phyloP scores from a whole-genome alignment of 2,888 invertebrate species.

The Drosophila pegasa region DNA sequence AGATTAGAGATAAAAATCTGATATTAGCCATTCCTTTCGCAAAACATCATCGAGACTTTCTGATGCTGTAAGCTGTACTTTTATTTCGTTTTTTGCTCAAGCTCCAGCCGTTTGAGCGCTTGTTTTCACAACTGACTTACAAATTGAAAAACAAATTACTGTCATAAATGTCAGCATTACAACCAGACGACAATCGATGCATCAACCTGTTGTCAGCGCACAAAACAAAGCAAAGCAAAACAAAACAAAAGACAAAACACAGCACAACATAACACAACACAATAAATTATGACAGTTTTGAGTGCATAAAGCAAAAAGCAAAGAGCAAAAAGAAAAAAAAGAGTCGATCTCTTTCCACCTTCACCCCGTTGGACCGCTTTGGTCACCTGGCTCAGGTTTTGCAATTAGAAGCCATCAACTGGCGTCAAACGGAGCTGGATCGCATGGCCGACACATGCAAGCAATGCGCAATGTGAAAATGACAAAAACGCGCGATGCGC shows the following conservation, averaged over 20 bases:
- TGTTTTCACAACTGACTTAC: constrained; percentile 56
- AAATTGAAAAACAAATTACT: constrained; percentile 79
- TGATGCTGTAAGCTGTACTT: constrained; percentile 10
- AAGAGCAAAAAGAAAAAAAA: constrained; percentile 14
- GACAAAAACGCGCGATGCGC: constrained; percentile 29
- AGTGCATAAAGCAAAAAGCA: constrained; percentile 51
- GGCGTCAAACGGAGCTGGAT: constrained; percentile 53
- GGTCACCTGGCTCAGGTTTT: not conserved
- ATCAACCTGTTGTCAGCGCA: constrained; percentile 68
- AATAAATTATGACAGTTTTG: constrained; percentile 78
- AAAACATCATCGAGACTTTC: not conserved
- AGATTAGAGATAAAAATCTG: not conserved
- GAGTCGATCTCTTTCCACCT: not conserved
- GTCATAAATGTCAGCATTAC: constrained; percentile 78
- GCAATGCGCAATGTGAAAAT: constrained; percentile 63
- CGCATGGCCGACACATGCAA: constrained; percentile 55
- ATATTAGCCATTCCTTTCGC: not conserved
- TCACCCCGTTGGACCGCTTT: not conserved
- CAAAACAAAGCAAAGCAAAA: constrained; percentile 48
- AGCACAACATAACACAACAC: constrained; percentile 35
- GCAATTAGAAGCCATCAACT: constrained; percentile 65
- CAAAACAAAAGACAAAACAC: constrained; percentile 15
- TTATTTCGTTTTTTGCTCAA: constrained; percentile 2
- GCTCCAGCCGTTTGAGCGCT: constrained; percentile 16
- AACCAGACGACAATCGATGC: constrained; percentile 75